Conservation (phyloP, 1,140 invertebrate genomes). For the Meloidogyne hapla region DNA sequence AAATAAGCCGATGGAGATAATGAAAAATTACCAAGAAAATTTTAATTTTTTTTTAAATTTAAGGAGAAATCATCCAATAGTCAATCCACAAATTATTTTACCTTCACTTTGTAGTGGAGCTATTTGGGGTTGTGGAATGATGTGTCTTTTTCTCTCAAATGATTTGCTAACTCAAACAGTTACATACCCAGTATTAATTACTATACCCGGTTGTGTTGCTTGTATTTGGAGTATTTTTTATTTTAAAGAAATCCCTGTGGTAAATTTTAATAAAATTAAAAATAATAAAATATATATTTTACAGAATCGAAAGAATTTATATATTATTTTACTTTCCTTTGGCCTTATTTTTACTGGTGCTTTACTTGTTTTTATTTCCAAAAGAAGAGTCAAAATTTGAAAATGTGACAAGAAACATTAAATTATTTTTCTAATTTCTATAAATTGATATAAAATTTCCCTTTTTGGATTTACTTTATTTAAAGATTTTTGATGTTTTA, state of each 20-base stretch:
- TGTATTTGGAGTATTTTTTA: constrained; percentile 45
- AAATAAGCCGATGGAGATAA: no score
- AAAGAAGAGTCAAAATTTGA: no score
- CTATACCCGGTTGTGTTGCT: constrained; percentile 37
- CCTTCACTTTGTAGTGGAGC: constrained; percentile 36
- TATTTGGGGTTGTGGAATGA: constrained; percentile 46
- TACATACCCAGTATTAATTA: constrained; percentile 40
- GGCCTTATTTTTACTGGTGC: constrained; percentile 22
- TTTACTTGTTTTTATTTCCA: constrained; percentile 25
- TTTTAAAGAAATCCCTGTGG: constrained; percentile 44
- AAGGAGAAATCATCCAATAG: constrained; percentile 34
- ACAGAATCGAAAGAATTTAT: constrained; percentile 23
- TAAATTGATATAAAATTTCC: no score
- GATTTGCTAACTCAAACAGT: constrained; percentile 42
- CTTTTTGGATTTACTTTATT: no score
- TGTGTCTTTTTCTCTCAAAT: constrained; percentile 31
- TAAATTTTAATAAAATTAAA: constrained; percentile 7
- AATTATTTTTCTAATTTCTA: no score
- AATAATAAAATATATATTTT: constrained; percentile 7
- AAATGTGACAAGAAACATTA: no score
- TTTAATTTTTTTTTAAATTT: background rate
- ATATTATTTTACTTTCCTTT: constrained; percentile 23
- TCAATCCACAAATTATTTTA: constrained; percentile 34
- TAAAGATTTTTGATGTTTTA: no score
- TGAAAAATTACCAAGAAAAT: no score